Base-by-base conservation (phyloP, 30 jellyfish, hydroid and myxozoan genomes). In the Cassiopea xamachana region DNA sequence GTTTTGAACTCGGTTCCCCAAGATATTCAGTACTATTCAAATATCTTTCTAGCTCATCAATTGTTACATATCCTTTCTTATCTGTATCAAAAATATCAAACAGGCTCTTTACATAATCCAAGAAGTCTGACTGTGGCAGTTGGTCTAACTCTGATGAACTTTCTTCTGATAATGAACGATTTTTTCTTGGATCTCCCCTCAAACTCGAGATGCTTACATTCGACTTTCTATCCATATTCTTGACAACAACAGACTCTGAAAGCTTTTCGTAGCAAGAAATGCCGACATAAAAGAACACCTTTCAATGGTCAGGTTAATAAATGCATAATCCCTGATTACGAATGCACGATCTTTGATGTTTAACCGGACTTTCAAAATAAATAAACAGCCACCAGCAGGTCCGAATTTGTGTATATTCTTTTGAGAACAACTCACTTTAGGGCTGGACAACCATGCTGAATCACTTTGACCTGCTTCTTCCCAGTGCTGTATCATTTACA, bases 41-140 rank as follows among this genome's bases (percentile, higher is more conserved):
- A 82, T 89, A 78, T 44, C 51, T 73, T 50, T 59, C 89, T 39
- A 89, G 87, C 17, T 89, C 97, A n/a, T 73, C 83, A 1, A 89
- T 12, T 7, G 92, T 61, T 45, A 89, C 92, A 74, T 73, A 89
- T 6, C 97, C 97, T 48, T 89, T 69, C 45, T 68, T 45, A 1
- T 82, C 89, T 17, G 97, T 12, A 79, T 89, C 97, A 19, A 89
- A 73, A 70, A 89, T 75, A 69, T 89, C 92, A 74, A 89, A 89
- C 12, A 89, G 69, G 67, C 89, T 79, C 60, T 61, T 89, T 55
- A 77, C 77, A 62, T 71, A 82, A 44, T 73, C 82, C 79, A 73
- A 81, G 76, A 77, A 60, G 72, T 62, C 86, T 60, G 50, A 45
- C 61, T 10, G 79, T 13, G 59, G 79, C 7, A 19, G 1, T 17